phyloP scores from a whole-genome alignment of 2,888 invertebrate species.

The Adelphocoris suturalis region DNA sequence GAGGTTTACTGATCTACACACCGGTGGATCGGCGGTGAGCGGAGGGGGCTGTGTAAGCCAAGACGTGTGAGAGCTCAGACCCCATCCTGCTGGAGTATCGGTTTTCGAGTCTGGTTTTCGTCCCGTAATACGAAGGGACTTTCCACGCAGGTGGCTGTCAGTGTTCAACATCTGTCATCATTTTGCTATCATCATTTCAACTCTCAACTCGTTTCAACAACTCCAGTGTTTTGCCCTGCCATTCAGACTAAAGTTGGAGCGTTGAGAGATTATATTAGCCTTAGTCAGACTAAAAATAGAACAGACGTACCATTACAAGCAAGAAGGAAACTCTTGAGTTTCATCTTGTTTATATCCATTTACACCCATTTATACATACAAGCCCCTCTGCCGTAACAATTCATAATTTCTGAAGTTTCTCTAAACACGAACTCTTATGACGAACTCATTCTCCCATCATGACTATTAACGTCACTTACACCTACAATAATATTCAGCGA shows the following conservation, averaged over 20 bases:
- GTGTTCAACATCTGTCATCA: not conserved
- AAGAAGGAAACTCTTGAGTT: too few species aligned
- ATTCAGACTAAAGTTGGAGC: not conserved
- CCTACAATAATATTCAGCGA: too few species aligned
- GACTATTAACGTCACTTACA: too few species aligned
- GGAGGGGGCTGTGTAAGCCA: slow-evolving; percentile 14
- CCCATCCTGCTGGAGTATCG: slow-evolving; percentile 2
- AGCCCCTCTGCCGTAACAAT: too few species aligned
- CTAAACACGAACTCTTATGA: too few species aligned
- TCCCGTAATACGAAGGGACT: slow-evolving; percentile 22
- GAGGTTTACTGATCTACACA: slow-evolving; percentile 14
- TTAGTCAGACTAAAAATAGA: too few species aligned
- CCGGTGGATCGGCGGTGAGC: not conserved
- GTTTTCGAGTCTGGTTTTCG: slow-evolving; percentile 27
- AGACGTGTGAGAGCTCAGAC: slow-evolving; percentile 25
- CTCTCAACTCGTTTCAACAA: not conserved
- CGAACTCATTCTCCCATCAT: too few species aligned
- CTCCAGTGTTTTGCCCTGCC: not conserved
- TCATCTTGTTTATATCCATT: too few species aligned
- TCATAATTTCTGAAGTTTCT: too few species aligned
- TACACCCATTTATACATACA: too few species aligned
- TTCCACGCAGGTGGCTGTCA: slow-evolving; percentile 18
- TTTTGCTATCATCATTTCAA: not conserved
- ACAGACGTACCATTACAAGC: too few species aligned
- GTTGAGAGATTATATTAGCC: too few species aligned